Conservation (phyloP, 2,797 vertebrate genomes). For the Chaetophractus vellerosus region DNA sequence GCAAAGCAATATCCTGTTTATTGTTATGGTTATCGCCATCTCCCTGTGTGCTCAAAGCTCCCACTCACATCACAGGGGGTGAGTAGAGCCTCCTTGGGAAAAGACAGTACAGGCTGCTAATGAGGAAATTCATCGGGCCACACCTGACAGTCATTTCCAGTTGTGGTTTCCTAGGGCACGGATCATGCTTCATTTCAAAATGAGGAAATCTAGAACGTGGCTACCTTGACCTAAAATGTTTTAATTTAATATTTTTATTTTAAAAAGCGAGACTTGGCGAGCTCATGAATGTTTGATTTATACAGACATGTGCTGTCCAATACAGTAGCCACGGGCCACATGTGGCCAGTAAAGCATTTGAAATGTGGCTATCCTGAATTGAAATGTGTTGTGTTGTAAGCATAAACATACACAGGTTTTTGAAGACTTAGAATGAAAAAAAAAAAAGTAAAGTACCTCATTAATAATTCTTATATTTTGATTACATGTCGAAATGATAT, state of each 20-base stretch:
- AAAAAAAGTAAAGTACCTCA: not conserved
- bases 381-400: not conserved
- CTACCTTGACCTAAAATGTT: not conserved
- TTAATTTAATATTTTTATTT: not conserved
- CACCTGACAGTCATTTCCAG: not conserved
- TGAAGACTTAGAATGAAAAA: not conserved
- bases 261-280: not conserved
- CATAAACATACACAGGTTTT: not conserved
- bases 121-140: not conserved
- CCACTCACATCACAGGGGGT: not conserved
- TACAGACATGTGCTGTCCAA: not conserved
- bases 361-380: not conserved
- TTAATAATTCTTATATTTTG: not conserved
- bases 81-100: not conserved
- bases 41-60: not conserved
- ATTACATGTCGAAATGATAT: constrained; percentile 11
- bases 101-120: not conserved
- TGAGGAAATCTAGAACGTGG: not conserved
- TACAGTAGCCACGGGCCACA: not conserved
- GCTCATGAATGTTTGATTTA: not conserved
- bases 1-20: not conserved
- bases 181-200: constrained; percentile 7
- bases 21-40: fast-evolving
- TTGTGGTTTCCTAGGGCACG: not conserved
- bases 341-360: constrained; percentile 34